Conservation (phyloP, 2,113 vertebrate genomes). For the Pterocles burchelli region DNA sequence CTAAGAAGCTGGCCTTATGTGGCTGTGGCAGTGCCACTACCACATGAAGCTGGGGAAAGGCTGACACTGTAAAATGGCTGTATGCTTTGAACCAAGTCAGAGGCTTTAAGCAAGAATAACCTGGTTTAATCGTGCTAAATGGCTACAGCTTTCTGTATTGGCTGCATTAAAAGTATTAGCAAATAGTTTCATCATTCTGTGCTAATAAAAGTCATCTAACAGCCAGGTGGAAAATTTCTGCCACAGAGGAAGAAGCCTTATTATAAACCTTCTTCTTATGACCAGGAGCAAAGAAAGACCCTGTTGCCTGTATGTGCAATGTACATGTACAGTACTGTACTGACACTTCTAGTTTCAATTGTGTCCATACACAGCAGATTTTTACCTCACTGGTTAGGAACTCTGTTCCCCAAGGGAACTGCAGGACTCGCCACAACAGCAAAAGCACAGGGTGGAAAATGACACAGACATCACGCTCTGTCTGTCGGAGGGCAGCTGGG, state of each 20-base stretch:
- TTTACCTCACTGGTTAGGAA: background rate
- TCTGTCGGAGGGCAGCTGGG: rapidly evolving
- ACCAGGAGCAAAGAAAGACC: background rate
- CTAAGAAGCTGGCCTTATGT: background rate
- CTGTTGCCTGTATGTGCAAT: background rate
- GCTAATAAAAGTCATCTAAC: background rate
- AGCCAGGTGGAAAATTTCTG: background rate
- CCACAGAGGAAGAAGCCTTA: background rate
- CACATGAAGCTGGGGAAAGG: background rate
- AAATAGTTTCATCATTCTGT: background rate
- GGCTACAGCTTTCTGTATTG: background rate
- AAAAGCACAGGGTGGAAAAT: background rate
- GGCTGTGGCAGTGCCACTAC: background rate
- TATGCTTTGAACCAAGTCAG: background rate
- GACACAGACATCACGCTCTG: background rate
- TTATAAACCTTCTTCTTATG: background rate
- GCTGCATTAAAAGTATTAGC: background rate
- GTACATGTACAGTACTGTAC: background rate
- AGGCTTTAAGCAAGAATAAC: background rate
- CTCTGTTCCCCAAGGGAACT: background rate
- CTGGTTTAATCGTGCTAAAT: background rate
- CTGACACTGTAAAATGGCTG: background rate
- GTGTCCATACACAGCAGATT: background rate
- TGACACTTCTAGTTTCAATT: background rate
- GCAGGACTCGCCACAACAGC: background rate